Percentiles rank a stretch among this genome's conserved stretches.
phyloP scores from a whole-genome alignment of 2,113 vertebrate species.

The Nothocercus nigrocapillus region DNA sequence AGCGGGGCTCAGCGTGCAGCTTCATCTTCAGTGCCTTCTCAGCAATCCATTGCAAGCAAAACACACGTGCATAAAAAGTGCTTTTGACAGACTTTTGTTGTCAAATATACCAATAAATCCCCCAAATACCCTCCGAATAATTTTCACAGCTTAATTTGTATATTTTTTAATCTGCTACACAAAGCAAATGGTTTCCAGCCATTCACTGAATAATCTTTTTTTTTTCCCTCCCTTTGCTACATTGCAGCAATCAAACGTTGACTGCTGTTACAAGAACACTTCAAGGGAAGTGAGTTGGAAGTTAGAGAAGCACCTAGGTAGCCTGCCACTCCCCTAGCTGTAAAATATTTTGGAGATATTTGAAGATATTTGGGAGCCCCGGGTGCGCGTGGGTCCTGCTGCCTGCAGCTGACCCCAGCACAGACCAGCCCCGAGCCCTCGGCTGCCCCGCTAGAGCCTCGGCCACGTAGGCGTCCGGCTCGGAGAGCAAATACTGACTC shows the following conservation, averaged over 20 bases:
- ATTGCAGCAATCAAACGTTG: background rate
- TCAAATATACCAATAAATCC: background rate
- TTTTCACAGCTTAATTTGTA: background rate
- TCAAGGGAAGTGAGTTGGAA: slow-evolving; percentile 6
- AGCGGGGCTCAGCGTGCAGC: slow-evolving; percentile 48
- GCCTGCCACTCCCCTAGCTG: background rate
- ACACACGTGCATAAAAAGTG: background rate
- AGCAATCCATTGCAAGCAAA: slow-evolving; percentile 30
- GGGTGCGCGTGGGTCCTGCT: too few species aligned
- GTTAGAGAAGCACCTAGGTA: background rate
- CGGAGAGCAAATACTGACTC: slow-evolving; percentile 71
- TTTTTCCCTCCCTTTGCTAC: background rate
- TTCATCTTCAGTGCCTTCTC: slow-evolving; percentile 42
- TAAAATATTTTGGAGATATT: background rate
- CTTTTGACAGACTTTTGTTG: background rate
- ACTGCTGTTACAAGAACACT: background rate
- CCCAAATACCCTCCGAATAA: background rate
- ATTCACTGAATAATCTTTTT: background rate
- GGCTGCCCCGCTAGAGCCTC: slow-evolving; percentile 35
- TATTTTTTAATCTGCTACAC: background rate
- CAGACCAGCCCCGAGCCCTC: too few species aligned
- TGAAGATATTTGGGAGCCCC: too few species aligned
- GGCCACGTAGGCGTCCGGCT: slow-evolving; percentile 34
- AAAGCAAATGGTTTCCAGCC: background rate
- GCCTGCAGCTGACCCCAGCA: too few species aligned